Percentiles rank a stretch among this genome's conserved stretches.
Conservation (phyloP, 2,797 vertebrate species). For the Leontocebus nigricollis region DNA sequence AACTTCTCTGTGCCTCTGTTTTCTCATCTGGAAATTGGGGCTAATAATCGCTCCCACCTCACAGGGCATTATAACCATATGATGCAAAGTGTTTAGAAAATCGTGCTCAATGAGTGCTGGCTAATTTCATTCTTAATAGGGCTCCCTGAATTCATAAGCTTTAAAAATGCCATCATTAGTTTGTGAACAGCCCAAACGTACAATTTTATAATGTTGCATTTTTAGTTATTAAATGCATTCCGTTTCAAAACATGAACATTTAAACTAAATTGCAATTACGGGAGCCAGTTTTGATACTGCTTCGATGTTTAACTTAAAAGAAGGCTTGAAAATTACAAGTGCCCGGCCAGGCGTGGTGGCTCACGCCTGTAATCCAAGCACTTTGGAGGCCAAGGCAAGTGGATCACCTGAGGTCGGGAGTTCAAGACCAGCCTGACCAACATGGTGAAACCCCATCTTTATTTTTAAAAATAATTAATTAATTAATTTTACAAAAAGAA, state of each 20-base stretch:
- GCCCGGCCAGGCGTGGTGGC: too few relatives aligned
- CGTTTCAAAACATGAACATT: neutral
- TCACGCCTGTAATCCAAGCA: too few relatives aligned
- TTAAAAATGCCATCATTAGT: neutral
- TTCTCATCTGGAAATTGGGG: neutral
- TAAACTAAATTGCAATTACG: neutral
- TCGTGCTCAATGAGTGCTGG: neutral
- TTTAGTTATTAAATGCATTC: neutral
- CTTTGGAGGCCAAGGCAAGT: too few relatives aligned
- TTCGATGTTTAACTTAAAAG: neutral
- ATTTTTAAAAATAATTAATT: too few relatives aligned
- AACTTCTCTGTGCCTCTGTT: neutral
- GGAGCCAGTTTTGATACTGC: neutral
- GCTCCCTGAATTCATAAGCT: neutral
- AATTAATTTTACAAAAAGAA: neutral
- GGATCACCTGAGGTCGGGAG: too few relatives aligned
- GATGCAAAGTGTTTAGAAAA: neutral
- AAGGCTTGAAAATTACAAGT: too few relatives aligned
- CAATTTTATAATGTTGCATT: neutral
- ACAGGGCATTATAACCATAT: fast-evolving
- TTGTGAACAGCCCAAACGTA: neutral
- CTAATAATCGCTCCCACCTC: neutral
- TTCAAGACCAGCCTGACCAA: too few relatives aligned
- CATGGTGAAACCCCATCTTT: too few relatives aligned
- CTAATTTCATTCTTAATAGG: neutral